Conservation (phyloP, 1,140 invertebrate genomes). For the Leguminivora glycinivorella region DNA sequence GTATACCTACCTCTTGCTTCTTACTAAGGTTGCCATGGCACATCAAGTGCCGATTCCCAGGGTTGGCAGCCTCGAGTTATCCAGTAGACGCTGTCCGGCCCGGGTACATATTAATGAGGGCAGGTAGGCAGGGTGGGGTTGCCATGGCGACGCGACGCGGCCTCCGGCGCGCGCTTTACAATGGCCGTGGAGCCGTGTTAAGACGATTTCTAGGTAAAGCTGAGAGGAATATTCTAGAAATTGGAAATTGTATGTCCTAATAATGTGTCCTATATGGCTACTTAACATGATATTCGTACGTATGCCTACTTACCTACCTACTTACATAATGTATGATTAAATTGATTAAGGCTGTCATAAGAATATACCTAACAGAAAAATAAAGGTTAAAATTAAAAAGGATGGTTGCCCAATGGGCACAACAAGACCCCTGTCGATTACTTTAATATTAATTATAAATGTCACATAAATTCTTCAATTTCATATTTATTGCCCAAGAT, state of each 20-base stretch:
- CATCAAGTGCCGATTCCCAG: constrained; percentile 52
- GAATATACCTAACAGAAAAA: too few species aligned
- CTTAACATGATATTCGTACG: too few species aligned
- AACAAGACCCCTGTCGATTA: too few species aligned
- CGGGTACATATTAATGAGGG: constrained; percentile 74
- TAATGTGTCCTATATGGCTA: neutral
- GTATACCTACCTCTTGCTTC: neutral
- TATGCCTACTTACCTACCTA: too few species aligned
- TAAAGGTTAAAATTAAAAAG: too few species aligned
- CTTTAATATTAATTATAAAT: too few species aligned
- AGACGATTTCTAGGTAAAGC: neutral
- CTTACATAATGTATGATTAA: too few species aligned
- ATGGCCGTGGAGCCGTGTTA: neutral
- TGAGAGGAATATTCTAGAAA: neutral
- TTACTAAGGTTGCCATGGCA: constrained; percentile 10
- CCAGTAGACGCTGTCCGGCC: constrained; percentile 58
- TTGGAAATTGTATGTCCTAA: neutral
- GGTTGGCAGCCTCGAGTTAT: constrained; percentile 47
- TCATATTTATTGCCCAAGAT: too few species aligned
- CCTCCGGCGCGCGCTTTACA: constrained; percentile 55
- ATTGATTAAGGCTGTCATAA: too few species aligned
- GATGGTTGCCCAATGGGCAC: too few species aligned
- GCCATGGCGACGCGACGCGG: constrained; percentile 67
- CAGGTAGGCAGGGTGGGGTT: constrained; percentile 55
- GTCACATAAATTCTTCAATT: too few species aligned